Evolutionary conservation across 2,888 invertebrate genomes (phyloP), one percentile per base, ranked within the genome.

Genomic region (Hydraecia micacea): DNA sequence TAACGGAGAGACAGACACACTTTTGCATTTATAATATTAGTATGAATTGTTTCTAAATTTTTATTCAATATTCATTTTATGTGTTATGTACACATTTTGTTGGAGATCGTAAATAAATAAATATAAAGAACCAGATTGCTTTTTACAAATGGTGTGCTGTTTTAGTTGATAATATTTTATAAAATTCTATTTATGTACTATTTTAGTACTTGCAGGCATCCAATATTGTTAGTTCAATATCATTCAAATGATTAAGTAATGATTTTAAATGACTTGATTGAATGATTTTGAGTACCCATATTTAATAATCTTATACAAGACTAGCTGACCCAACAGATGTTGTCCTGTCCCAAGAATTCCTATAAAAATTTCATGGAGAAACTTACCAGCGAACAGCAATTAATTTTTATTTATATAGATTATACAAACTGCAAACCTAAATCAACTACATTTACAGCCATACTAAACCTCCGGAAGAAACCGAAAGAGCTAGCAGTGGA

Each of bases 401-500:
- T 28, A 6, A 28, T 60, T 60, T 60, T 28, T 58, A n/a, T 58
- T 58, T 5, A n/a, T n/a, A 58, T 58, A 58, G n/a, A 18, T 62
- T 63, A 21, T 63, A 63, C 4, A 36, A 36, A 36, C 32, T 63
- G 28, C 32, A 11, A 46, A 5, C 15, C 32, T 32, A 32, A 63
- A 36, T 36, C 9, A 63, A 63, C 2, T 36, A 36, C 63, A 63
- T 46, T 83, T 78, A 0, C 84, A 95, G 97, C 97, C 52, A 95
- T 97, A 90, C 92, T 97, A 75, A 97, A 97, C 88, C 95, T 96
- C 49, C 97, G 97, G 85, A 95, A 93, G 84, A 96, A 97, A 77
- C 94, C 97, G 5, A 96, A 97, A 89, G 95, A 96, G 81, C 89
- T 97, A 73, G 97, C 97, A 0, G 96, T 97, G n/a, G 94, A 95